Conservation (phyloP, 2,113 vertebrate species). For the Myotis yumanensis region DNA sequence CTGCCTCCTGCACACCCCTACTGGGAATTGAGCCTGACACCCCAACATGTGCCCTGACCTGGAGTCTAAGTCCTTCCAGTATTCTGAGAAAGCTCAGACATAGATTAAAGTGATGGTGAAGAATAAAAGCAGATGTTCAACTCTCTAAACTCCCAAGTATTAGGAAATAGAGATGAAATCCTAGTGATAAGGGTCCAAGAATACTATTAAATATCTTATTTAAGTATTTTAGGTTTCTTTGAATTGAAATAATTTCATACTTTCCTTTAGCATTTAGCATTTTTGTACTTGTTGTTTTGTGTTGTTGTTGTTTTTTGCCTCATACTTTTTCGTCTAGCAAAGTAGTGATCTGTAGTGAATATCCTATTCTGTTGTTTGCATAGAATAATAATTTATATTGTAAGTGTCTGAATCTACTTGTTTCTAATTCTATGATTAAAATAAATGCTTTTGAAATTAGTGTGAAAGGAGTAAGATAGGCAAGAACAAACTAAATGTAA, state of each 20-base stretch:
- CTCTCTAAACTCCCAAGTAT: neutral
- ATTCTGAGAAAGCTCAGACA: neutral
- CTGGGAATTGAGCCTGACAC: neutral
- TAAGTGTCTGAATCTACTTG: neutral
- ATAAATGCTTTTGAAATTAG: slow-evolving; percentile 28
- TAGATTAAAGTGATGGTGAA: neutral
- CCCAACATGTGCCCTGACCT: neutral
- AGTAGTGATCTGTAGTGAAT: neutral
- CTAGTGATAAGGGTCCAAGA: neutral
- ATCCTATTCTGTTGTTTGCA: neutral
- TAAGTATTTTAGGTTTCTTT: neutral
- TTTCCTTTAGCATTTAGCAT: neutral
- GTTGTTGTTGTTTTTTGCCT: neutral
- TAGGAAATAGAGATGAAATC: slow-evolving; percentile 27
- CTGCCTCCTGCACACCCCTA: neutral
- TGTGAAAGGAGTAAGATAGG: neutral
- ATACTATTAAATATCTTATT: neutral
- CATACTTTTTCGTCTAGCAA: neutral
- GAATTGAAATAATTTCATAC: neutral
- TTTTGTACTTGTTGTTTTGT: neutral
- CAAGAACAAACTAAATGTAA: neutral
- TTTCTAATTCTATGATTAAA: slow-evolving; percentile 20
- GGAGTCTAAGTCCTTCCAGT: neutral
- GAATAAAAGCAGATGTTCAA: neutral
- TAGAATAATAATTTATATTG: neutral